Evolutionary conservation across 2,113 vertebrate species (phyloP).

Genomic region (Rafetus swinhoei): DNA sequence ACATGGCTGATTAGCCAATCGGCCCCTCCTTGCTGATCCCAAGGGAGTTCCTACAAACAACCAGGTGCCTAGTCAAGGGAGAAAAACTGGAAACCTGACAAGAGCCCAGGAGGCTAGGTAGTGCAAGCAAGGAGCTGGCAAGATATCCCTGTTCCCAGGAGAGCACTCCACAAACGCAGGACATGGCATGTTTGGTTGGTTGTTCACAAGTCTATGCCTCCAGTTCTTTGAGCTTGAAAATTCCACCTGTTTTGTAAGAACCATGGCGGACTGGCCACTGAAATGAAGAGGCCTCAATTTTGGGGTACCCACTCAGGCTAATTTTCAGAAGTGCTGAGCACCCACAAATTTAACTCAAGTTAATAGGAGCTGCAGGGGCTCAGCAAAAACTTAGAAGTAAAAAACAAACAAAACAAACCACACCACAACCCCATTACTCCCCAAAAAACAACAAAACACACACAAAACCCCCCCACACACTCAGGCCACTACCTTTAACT

Average conservation of each 20-base stretch:
- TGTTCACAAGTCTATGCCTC: fast-evolving
- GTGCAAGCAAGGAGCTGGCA: neutral
- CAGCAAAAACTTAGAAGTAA: neutral
- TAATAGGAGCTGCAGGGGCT: neutral
- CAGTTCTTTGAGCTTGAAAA: neutral
- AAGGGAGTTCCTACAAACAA: neutral
- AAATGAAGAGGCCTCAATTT: neutral
- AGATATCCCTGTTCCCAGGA: neutral
- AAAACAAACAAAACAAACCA: neutral
- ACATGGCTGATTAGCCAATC: neutral
- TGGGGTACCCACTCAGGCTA: neutral
- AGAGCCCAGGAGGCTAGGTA: neutral
- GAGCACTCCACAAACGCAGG: neutral
- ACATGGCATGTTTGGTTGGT: neutral
- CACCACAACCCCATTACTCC: no score
- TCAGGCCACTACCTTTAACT: neutral
- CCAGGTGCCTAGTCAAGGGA: neutral
- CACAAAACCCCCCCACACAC: no score
- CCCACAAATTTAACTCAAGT: neutral
- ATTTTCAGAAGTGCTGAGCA: neutral
- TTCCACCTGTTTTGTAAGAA: neutral
- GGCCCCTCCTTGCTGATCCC: neutral
- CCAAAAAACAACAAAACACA: neutral
- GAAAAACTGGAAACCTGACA: fast-evolving
- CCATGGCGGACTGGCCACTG: neutral